Base-by-base conservation (phyloP, 1,140 invertebrate species). In the Grapholita molesta region DNA sequence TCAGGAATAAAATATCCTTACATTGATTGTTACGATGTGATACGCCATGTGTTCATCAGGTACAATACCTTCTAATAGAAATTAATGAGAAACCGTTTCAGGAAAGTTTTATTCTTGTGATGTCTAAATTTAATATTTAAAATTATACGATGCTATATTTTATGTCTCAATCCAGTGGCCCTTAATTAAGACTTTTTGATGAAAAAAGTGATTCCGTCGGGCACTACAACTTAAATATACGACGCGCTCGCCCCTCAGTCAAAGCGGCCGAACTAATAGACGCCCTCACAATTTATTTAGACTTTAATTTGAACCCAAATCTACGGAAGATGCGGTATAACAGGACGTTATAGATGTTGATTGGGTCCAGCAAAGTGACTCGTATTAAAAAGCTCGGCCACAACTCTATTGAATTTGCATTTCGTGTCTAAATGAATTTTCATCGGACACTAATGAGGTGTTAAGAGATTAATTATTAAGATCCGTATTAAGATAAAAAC, bases 381-480 rank as follows among this genome's bases (percentile, higher is more conserved):
- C 66, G 67, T 75, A 87, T 83, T 71, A 77, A 79, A 85, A 90
- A 78, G 86, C 83, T 86, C 76, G 78, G 73, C 64, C 78, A 79
- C 71, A 74, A 72, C 74, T 80, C 78, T 70, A 78, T 75, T 73
- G 73, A 79, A 88, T 90, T 88, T 90, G 85, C 88, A 90, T 90
- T 84, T 86, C 74, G 79, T 84, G 84, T 87, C 82, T 89, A 79
- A 88, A 89, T 79, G 76, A 82, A 77, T 79, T 61, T 67, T 76
- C 67, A 69, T 73, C 66, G 53, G 84, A 86, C 86, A 78, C 87
- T 89, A 88, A 89, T 88, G 80, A 87, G 85, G 87, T 89, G 86
- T 89, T 84, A 88, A 80, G 73, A 71, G 84, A 88, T 90, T 89
- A 88, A 89, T 89, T 80, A 71, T 68, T 78, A 53, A 82, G 88